Evolutionary conservation across 2,797 vertebrate species (phyloP), one percentile per base, ranked within the genome.

Genomic region (Platalea minor): DNA sequence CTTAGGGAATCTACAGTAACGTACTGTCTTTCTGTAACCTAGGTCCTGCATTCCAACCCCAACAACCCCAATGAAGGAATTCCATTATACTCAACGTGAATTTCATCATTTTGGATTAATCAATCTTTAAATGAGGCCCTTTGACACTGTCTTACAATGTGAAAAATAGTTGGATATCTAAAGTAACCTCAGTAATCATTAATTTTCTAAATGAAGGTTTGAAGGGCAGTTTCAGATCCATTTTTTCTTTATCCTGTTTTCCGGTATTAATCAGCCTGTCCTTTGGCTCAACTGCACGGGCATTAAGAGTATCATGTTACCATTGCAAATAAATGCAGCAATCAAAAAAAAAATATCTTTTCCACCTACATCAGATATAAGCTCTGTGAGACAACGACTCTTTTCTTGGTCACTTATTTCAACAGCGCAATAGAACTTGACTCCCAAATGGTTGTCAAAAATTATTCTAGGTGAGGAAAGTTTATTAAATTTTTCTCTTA

Each of bases 81-180:
- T 68, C 74, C 31, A 13, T 77, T 83, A n/a, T 18, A 31, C 7
- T 74, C 21, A 67, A 65, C 56, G 56, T 21, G n/a, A 85, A 91
- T 85, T 50, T 88, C 45, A 65, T 29, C 1, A 39, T 74, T 93
- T 85, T 50, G 45, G 48, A 35, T 48, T 5, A 76, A 45, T 81
- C 84, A 50, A 45, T 78, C 63, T 82, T 84, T 81, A 85, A 94
- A 73, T 73, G 23, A 95, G 13, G 68, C 48, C 72, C 5, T 81
- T 79, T 91, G 69, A 72, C 48, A 68, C 11, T 46, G 17, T 41
- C 64, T 59, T 53, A 26, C 39, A 80, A 80, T 0, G 0, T 64
- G n/a, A 89, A 91, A 96, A 96, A 92, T 60, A 85, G 53, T n/a
- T 89, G 37, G 16, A 48, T 92, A 83, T 46, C 53, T 80, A 64